Conservation (phyloP, 2,797 vertebrate genomes). For the Clarias pachynema region DNA sequence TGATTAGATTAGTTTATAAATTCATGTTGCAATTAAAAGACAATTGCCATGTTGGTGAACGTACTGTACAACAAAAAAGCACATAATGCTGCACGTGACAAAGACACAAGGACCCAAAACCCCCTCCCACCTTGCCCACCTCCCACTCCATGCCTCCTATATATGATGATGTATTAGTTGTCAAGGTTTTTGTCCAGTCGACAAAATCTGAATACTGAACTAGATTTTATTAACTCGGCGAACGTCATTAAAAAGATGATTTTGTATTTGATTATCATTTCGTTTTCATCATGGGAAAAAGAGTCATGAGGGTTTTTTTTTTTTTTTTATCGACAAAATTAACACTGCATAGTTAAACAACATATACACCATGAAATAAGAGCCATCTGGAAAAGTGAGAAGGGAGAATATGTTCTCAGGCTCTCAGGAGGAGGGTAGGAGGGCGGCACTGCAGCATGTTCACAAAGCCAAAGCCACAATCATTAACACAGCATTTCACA, state of each 20-base stretch:
- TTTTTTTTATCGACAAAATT: background rate
- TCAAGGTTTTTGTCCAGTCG: background rate
- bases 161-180: constrained; percentile 13
- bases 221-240: background rate
- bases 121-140: background rate
- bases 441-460: constrained; percentile 26
- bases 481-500: constrained; percentile 44
- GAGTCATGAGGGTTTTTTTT: too few species aligned
- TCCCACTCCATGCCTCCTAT: background rate
- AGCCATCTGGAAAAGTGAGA: constrained; percentile 5
- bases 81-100: background rate
- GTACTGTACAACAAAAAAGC: background rate
- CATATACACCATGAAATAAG: background rate
- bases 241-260: background rate
- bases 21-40: background rate
- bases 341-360: background rate
- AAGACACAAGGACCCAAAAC: background rate
- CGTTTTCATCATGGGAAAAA: background rate
- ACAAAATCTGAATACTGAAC: constrained; percentile 1
- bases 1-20: background rate
- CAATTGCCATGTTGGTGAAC: background rate
- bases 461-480: constrained; percentile 33
- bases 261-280: background rate
- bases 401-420: constrained; percentile 1
- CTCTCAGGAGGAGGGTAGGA: constrained; percentile 37